Base-by-base conservation (phyloP, 2,888 invertebrate genomes). In the Imbricaverruca yamaguchii region DNA sequence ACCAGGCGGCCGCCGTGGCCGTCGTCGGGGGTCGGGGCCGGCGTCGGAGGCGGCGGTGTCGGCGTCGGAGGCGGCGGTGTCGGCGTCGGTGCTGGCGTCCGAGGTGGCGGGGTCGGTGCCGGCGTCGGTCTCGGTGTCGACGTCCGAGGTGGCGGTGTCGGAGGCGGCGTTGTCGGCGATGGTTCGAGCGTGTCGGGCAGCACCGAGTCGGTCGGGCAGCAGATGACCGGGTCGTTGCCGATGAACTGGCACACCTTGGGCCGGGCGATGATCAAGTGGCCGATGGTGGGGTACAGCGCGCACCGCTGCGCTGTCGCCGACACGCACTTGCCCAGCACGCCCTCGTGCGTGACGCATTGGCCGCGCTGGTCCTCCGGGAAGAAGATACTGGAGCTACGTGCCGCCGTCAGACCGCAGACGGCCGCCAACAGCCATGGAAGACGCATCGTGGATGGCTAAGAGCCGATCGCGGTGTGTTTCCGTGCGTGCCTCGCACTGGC, bases 171-270 rank as follows among this genome's bases (percentile, higher is more conserved):
- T 12, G 67, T 67, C 25, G 25, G 25, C 25, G 67, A 12, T 3
- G 67, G 59, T 4, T 59, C 59, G 18, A 55, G 18, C 21, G 53
- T 39, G 74, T 74, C 74, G 9, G 74, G 74, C 74, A 74, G 74
- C 21, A 74, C 74, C 21, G 53, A 13, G 10, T 21, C 55, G 21
- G 21, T 3, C 53, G 53, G 55, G 55, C 74, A 74, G 55, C 74
- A 74, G 74, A 74, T 55, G 74, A 74, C 18, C 9, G 74, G 74
- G 53, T 74, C 74, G 74, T 53, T 74, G 55, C 55, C 74, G 74
- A 21, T 10, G 74, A 74, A 74, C 15, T 18, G 74, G 55, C 74
- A 74, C 18, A 74, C 74, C 53, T 21, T 15, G 8, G 74, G 74
- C 74, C 21, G 53, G 21, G 3, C 10, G 18, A 21, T 55, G 15